These are phyloP conservation scores for Rhipidura dahli DNA, from an alignment of 2,113 vertebrate species.

Conservation along the genomic window DNA sequence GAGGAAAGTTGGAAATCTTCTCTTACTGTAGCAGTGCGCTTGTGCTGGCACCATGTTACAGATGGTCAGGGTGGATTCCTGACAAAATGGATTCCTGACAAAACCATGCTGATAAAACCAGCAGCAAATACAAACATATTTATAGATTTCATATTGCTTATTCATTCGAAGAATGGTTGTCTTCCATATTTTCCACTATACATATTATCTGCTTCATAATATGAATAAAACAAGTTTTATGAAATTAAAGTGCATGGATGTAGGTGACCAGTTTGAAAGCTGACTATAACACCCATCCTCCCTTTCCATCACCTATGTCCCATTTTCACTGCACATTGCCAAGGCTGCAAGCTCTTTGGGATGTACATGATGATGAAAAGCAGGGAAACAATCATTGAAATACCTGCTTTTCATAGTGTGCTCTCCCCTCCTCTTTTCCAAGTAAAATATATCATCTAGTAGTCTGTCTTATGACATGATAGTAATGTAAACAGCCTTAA, in stretches of 20 bases:
- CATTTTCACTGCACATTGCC: neutral
- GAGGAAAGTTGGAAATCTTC: neutral
- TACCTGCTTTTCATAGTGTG: neutral
- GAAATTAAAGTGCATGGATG: neutral
- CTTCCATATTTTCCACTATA: neutral
- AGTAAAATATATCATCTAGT: neutral
- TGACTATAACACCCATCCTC: neutral
- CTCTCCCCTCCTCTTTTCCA: neutral
- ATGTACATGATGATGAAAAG: neutral
- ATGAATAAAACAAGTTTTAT: neutral
- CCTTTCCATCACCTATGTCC: neutral
- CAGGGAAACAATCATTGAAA: neutral
- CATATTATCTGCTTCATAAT: neutral
- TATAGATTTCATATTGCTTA: neutral
- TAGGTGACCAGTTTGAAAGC: neutral
- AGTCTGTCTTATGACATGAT: neutral
- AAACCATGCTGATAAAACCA: neutral
- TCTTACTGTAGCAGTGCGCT: fast-evolving
- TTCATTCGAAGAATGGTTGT: neutral
- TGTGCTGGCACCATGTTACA: neutral
- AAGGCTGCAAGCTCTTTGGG: neutral
- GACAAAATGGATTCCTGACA: neutral
- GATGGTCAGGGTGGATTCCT: neutral
- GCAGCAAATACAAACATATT: neutral
- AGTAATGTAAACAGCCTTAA: neutral